phyloP scores from a whole-genome alignment of 2,888 invertebrate species.

The Troides oblongomaculatus region DNA sequence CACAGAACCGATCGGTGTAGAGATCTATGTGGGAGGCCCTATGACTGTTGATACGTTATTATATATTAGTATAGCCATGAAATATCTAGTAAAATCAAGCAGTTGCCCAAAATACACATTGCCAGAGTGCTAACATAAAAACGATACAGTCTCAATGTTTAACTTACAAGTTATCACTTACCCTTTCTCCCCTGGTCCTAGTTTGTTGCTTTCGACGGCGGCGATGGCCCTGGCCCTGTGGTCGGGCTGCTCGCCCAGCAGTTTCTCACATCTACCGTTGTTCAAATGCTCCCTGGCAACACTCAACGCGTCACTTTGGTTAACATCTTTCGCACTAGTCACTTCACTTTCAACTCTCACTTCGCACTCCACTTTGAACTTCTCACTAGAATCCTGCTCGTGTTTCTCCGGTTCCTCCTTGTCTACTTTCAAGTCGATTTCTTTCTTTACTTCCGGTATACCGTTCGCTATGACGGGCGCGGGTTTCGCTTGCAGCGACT shows the following conservation, averaged over 20 bases:
- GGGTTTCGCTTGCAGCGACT: conserved; percentile 70
- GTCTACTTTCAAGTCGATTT: conserved; percentile 45
- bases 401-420: conserved; percentile 63
- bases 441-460: conserved; percentile 52
- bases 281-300: conserved; percentile 67
- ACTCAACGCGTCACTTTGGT: conserved; percentile 67
- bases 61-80: too few species aligned
- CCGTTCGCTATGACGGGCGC: conserved; percentile 70
- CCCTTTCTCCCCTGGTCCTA: conserved; percentile 80
- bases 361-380: conserved; percentile 56
- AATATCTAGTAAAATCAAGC: too few species aligned
- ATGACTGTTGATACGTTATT: too few species aligned
- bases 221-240: conserved; percentile 82
- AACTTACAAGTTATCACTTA: conserved; percentile 51
- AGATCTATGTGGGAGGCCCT: too few species aligned
- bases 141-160: too few species aligned
- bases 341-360: conserved; percentile 58
- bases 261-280: conserved; percentile 87
- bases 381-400: conserved; percentile 70
- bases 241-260: conserved; percentile 83
- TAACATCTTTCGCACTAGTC: conserved; percentile 71
- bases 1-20: too few species aligned
- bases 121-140: too few species aligned
- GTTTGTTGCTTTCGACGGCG: conserved; percentile 80
- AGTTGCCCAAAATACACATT: too few species aligned